phyloP scores from a whole-genome alignment of 35 echinoderm and acorn worm species.

The Strongylocentrotus purpuratus region DNA sequence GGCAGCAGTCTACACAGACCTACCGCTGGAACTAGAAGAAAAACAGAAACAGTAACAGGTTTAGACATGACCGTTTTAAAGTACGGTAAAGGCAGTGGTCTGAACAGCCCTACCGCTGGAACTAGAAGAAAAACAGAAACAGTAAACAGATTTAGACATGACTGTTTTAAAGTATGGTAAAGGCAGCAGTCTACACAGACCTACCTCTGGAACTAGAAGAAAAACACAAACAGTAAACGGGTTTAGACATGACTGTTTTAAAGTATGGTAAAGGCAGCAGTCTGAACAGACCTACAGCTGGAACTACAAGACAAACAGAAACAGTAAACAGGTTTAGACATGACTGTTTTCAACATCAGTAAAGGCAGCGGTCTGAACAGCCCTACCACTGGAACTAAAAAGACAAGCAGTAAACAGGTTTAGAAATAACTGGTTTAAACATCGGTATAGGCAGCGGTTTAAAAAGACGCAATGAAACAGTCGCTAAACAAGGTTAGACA shows the following conservation, averaged over 20 bases:
- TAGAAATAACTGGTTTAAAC: background rate
- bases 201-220: constrained; percentile 23
- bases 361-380: background rate
- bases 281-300: constrained; percentile 34
- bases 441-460: constrained; percentile 8
- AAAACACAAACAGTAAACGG: background rate
- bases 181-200: constrained; percentile 25
- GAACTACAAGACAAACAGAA: constrained; percentile 18
- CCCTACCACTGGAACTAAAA: no score
- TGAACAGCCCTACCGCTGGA: constrained; percentile 14
- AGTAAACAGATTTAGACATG: constrained; percentile 3
- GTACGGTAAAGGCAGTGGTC: constrained; percentile 28
- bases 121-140: constrained; percentile 31
- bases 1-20: constrained; percentile 25
- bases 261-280: constrained; percentile 34
- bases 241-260: constrained; percentile 37
- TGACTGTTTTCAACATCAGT: constrained; percentile 44
- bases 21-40: background rate
- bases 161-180: constrained; percentile 32
- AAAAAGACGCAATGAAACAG: no score
- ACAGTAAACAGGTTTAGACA: background rate
- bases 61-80: background rate
- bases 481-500: no score
- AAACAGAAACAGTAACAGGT: constrained; percentile 36
- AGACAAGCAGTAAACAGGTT: no score